Evolutionary conservation across 2,888 invertebrate genomes (phyloP), one percentile per base, ranked within the genome.

Genomic region (Calameuta pallipes): DNA sequence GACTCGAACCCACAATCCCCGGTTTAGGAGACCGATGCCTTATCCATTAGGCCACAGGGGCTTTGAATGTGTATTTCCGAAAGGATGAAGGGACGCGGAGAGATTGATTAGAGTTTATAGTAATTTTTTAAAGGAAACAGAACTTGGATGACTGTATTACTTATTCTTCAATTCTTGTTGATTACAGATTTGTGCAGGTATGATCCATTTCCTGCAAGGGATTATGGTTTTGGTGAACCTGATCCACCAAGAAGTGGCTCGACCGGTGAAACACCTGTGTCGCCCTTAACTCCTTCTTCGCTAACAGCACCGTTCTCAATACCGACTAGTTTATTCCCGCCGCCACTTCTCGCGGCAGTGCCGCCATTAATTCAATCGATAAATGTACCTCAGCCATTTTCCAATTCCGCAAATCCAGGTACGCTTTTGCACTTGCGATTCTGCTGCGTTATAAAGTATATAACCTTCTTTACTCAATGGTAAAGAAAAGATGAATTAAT

Each of bases 1-100:
- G 95, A 95, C 95, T 95, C 95, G 95, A 95, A 95, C 95, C 95
- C 95, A 94, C 95, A 95, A 94, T 95, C 95, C 95, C 95, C 95
- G 95, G 95, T 95, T 95, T 95, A 95, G 95, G 95, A 95, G 95
- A 95, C 95, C 95, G 95, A 95, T 95, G 95, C 95, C 95, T 95
- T 95, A 95, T 95, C 95, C 95, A 95, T 95, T 95, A 95, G 95
- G 95, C 95, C 95, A 95, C 95, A 95, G 95, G 95, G 95, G 95
- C 95, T 82, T 78, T 84, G 84, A 81, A 1, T n/a, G 69, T 41
- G 11, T 35, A 74, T 56, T 69, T 56, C 69, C 56, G 12, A 41
- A 11, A 74, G 69, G 69, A 74, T 37, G 68, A 69, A 71, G 23
- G 4, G 71, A 35, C 36, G 9, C 23, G n/a, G 11, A 15, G 30